Percentiles rank a stretch among this genome's conserved stretches.
phyloP scores from a whole-genome alignment of 2,113 vertebrate genomes.

The Cebidichthys violaceus region DNA sequence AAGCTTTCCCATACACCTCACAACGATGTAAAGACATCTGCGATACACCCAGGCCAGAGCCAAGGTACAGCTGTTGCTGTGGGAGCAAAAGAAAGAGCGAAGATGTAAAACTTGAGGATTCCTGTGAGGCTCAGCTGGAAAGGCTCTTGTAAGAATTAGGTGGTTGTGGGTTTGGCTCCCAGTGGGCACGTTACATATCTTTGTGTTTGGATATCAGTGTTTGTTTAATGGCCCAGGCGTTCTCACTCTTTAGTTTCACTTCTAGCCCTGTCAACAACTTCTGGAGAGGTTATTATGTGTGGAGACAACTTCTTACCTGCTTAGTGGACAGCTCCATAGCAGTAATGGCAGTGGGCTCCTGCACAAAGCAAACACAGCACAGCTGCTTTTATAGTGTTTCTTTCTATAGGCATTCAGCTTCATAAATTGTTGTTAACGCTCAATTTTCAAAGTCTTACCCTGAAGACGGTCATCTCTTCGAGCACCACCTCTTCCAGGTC shows the following conservation, averaged over 20 bases:
- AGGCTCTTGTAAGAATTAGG: constrained; percentile 8
- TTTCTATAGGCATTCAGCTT: neutral
- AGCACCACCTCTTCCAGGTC: constrained; percentile 98
- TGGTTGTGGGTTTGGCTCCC: constrained; percentile 42
- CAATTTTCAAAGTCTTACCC: constrained; percentile 82
- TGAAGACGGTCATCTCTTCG: constrained; percentile 98
- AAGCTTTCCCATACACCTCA: constrained; percentile 95
- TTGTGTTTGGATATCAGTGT: constrained; percentile 32
- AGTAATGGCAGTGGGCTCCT: constrained; percentile 94
- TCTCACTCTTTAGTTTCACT: neutral
- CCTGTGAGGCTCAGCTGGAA: constrained; percentile 34
- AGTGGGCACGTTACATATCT: constrained; percentile 27
- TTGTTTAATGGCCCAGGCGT: constrained; percentile 19
- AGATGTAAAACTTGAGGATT: constrained; percentile 41
- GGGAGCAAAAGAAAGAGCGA: constrained; percentile 57
- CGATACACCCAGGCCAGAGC: constrained; percentile 90
- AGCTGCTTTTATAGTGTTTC: constrained; percentile 2
- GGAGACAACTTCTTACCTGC: constrained; percentile 85
- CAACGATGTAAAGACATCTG: constrained; percentile 97
- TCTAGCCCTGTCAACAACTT: constrained; percentile 39
- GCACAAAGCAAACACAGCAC: constrained; percentile 59
- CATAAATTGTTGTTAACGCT: neutral
- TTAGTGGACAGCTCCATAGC: constrained; percentile 99
- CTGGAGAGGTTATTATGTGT: constrained; percentile 24
- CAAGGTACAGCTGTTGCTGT: constrained; percentile 98